These are phyloP conservation scores for Drosophila sturtevanti DNA, from an alignment of 1,140 invertebrate species.

Conservation along the genomic window DNA sequence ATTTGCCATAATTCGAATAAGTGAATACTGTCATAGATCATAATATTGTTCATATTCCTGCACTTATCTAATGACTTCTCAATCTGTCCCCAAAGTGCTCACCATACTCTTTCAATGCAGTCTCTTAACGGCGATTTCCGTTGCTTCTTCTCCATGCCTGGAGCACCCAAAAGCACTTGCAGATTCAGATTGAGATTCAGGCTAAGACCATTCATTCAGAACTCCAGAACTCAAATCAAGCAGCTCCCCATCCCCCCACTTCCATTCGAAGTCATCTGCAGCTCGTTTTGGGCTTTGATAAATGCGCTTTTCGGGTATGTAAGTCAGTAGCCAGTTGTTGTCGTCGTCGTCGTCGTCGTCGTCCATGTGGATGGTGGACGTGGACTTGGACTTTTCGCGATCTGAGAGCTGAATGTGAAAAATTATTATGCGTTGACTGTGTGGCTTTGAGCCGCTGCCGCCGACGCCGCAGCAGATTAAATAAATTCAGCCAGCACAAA, in stretches of 20 bases:
- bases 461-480: slow-evolving; percentile 79
- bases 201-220: slow-evolving; percentile 62
- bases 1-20: background rate
- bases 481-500: slow-evolving; percentile 71
- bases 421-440: slow-evolving; percentile 75
- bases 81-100: slow-evolving; percentile 73
- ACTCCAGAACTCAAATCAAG: background rate
- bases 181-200: slow-evolving; percentile 10
- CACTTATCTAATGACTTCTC: slow-evolving; percentile 72
- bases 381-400: slow-evolving; percentile 12
- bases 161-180: background rate
- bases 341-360: slow-evolving; percentile 29
- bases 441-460: slow-evolving; percentile 69
- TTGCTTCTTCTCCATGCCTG: background rate
- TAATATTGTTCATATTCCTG: slow-evolving; percentile 53
- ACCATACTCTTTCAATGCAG: slow-evolving; percentile 26
- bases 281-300: slow-evolving; percentile 66
- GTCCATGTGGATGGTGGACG: slow-evolving; percentile 19
- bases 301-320: slow-evolving; percentile 79
- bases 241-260: background rate
- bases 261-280: slow-evolving; percentile 12
- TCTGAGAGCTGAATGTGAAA: slow-evolving; percentile 65
- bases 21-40: slow-evolving; percentile 50
- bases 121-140: slow-evolving; percentile 27
- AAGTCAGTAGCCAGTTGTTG: slow-evolving; percentile 76